A percentile compares a stretch with the other conserved stretches of the same genome.
These are phyloP conservation scores for Porites australiensis DNA, from an alignment of 64 coral and sea anemone genomes.

Conservation along the genomic window DNA sequence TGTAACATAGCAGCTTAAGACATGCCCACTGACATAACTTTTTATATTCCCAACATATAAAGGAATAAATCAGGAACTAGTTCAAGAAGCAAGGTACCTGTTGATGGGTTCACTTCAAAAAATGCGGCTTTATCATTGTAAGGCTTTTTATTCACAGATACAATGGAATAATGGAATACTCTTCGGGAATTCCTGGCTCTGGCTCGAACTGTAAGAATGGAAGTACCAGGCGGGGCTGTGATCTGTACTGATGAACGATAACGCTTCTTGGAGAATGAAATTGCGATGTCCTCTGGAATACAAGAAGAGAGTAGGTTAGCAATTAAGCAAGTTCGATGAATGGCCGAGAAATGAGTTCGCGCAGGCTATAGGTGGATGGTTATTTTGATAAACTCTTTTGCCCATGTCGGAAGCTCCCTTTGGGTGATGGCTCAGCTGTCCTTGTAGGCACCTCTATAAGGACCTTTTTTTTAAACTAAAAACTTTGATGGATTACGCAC, in stretches of 20 bases:
- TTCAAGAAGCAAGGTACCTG: background rate
- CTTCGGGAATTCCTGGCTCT: background rate
- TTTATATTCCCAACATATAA: too few relatives aligned
- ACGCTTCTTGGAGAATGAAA: constrained; percentile 50
- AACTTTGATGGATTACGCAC: too few relatives aligned
- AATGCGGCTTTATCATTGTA: constrained; percentile 7
- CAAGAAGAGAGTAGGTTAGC: background rate
- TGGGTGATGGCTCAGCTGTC: too few relatives aligned
- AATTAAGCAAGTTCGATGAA: background rate
- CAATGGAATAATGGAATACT: constrained; percentile 20
- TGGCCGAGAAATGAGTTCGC: too few relatives aligned
- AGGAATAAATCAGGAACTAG: background rate
- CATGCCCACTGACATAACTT: too few relatives aligned
- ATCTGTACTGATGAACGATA: constrained; percentile 34
- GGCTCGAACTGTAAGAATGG: constrained; percentile 53
- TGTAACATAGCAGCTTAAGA: too few relatives aligned
- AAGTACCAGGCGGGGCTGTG: background rate
- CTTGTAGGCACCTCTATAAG: too few relatives aligned
- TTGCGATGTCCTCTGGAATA: constrained; percentile 17
- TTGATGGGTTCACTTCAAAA: constrained; percentile 30
- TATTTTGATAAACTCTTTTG: too few relatives aligned
- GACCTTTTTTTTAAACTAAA: too few relatives aligned
- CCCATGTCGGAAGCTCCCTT: too few relatives aligned
- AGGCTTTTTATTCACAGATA: constrained; percentile 27
- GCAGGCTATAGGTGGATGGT: too few relatives aligned